A percentile compares a stretch with the other conserved stretches of the same genome.
phyloP scores from a whole-genome alignment of 92 coral and sea anemone genomes.

The Epizoanthus stellaris region DNA sequence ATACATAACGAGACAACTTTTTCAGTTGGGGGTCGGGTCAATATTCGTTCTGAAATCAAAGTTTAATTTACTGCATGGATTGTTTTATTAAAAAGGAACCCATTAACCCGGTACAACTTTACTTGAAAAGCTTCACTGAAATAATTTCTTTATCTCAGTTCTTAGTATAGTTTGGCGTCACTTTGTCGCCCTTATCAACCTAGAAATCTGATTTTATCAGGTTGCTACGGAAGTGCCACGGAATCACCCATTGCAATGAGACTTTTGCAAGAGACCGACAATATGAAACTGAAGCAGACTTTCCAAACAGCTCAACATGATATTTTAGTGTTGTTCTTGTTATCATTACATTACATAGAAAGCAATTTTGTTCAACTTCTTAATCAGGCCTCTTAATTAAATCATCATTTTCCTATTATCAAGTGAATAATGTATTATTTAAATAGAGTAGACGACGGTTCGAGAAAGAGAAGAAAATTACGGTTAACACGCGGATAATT shows the following conservation, averaged over 20 bases:
- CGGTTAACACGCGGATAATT: not conserved
- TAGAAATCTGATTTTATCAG: conserved; percentile 3
- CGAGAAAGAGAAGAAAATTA: not conserved
- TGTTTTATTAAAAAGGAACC: not conserved
- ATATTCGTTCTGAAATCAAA: no score
- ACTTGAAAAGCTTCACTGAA: not conserved
- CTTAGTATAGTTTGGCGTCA: not conserved
- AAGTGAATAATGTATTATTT: not conserved
- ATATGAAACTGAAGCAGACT: no score
- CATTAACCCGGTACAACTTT: not conserved
- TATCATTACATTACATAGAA: no score
- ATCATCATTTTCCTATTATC: no score
- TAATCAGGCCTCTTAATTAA: no score
- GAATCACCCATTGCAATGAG: not conserved
- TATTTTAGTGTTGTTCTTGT: no score
- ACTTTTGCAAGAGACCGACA: no score
- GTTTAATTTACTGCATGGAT: no score
- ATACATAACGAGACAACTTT: no score
- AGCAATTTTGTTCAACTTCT: no score
- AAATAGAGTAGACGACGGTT: not conserved
- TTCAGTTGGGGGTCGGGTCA: no score
- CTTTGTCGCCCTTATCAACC: not conserved
- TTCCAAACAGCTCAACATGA: no score
- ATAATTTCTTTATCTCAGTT: conserved; percentile 1
- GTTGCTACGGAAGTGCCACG: not conserved